phyloP scores from a whole-genome alignment of 2,888 invertebrate genomes.

The Eupithecia abbreviata region DNA sequence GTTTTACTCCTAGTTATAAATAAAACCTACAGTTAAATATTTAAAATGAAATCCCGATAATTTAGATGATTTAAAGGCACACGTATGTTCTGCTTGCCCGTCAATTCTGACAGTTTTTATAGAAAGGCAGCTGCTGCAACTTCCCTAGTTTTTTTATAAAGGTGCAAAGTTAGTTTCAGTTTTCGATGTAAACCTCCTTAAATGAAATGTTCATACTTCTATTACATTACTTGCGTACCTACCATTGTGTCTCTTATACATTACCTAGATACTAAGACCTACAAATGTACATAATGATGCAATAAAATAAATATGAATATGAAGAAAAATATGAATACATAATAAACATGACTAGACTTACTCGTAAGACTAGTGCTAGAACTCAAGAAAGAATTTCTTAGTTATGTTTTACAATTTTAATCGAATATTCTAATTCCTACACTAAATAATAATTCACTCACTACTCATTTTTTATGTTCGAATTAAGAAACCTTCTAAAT shows the following conservation, averaged over 20 bases:
- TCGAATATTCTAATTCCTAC: background rate
- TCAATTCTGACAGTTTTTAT: constrained; percentile 42
- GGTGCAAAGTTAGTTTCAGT: constrained; percentile 8
- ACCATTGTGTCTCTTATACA: too few relatives aligned
- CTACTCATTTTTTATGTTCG: background rate
- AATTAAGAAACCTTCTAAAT: background rate
- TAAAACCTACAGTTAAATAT: background rate
- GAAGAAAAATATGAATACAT: too few relatives aligned
- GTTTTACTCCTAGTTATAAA: background rate
- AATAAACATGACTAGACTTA: background rate
- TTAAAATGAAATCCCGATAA: constrained; percentile 24
- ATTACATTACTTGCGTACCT: too few relatives aligned
- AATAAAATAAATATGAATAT: too few relatives aligned
- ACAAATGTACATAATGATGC: too few relatives aligned
- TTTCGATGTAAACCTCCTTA: background rate
- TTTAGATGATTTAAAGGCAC: constrained; percentile 25
- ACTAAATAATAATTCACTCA: background rate
- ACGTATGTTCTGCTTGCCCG: constrained; percentile 37
- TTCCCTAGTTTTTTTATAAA: constrained; percentile 35
- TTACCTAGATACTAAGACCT: too few relatives aligned
- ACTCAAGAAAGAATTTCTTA: background rate
- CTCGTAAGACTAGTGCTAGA: background rate
- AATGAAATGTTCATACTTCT: too few relatives aligned
- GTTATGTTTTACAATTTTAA: background rate
- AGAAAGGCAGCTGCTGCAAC: constrained; percentile 38